Conservation (phyloP, 2,888 invertebrate genomes). For the Buathra laborator region DNA sequence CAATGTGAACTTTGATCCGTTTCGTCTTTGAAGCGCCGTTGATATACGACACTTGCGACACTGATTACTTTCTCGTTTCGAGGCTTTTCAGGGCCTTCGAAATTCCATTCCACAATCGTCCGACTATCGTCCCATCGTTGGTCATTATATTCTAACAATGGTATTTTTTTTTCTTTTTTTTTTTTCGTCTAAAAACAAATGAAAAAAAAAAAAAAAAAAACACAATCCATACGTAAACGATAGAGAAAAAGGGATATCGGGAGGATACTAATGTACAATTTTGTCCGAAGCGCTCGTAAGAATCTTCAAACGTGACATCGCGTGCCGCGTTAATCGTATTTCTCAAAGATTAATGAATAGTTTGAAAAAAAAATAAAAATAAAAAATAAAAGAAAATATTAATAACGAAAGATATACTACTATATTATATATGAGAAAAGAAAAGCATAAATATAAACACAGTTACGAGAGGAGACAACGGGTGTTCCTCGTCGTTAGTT, state of each 20-base stretch:
- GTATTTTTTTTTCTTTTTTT: background rate
- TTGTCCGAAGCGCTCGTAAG: background rate
- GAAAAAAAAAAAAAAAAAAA: background rate
- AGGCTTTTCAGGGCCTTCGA: constrained; percentile 14
- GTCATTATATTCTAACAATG: constrained; percentile 1
- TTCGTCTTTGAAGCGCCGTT: background rate
- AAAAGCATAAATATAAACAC: background rate
- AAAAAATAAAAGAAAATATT: background rate
- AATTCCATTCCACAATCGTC: constrained; percentile 49
- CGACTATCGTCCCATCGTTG: constrained; percentile 22
- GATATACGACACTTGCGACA: background rate
- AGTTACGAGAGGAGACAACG: background rate
- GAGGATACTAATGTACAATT: constrained; percentile 34
- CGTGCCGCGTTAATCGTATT: constrained; percentile 22
- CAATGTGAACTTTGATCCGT: constrained; percentile 18
- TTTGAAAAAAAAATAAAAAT: background rate
- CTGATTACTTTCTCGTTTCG: background rate
- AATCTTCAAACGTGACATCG: background rate
- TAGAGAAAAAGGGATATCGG: background rate
- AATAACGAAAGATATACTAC: constrained; percentile 22
- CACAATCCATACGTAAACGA: background rate
- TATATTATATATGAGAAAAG: constrained; percentile 9
- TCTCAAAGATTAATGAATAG: constrained; percentile 39
- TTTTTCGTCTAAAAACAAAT: background rate
- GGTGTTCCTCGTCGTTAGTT: constrained; percentile 11